Percentiles rank a stretch among this genome's conserved stretches.
Evolutionary conservation across 2,888 invertebrate genomes (phyloP).

Genomic region (Cephus pygmeus): DNA sequence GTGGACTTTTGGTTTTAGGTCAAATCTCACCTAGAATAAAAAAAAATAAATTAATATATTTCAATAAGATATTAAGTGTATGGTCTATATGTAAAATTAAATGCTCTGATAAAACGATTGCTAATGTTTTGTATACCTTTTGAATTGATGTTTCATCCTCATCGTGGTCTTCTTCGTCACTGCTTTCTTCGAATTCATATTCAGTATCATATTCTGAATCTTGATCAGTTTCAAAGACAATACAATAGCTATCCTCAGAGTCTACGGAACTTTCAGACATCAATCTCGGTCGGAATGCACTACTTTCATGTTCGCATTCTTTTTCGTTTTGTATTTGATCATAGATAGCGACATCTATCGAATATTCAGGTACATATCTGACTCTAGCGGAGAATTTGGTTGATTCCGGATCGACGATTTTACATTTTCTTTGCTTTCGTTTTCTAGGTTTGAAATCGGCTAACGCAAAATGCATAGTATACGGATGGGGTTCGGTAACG

Average conservation of each 20-base stretch:
- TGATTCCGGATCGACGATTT: constrained; percentile 8
- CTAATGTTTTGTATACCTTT: constrained; percentile 9
- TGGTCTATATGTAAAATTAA: not conserved
- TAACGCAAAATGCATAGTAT: constrained; percentile 24
- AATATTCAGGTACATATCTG: constrained; percentile 36
- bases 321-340: constrained; percentile 16
- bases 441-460: constrained; percentile 32
- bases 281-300: constrained; percentile 31
- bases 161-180: constrained; percentile 23
- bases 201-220: constrained; percentile 36
- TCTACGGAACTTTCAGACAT: constrained; percentile 54
- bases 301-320: constrained; percentile 4
- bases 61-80: not conserved
- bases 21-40: constrained; percentile 68
- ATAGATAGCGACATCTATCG: constrained; percentile 12
- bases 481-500: not conserved
- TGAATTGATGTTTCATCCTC: constrained; percentile 11
- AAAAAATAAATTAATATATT: constrained; percentile 10
- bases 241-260: constrained; percentile 55
- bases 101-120: not conserved
- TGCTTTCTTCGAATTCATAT: constrained; percentile 14
- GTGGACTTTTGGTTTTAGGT: constrained; percentile 64
- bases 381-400: constrained; percentile 29
- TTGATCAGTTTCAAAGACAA: constrained; percentile 48
- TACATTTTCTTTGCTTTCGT: constrained; percentile 25